These are phyloP conservation scores for Netelia inedita DNA, from an alignment of 2,888 invertebrate species.

Conservation along the genomic window DNA sequence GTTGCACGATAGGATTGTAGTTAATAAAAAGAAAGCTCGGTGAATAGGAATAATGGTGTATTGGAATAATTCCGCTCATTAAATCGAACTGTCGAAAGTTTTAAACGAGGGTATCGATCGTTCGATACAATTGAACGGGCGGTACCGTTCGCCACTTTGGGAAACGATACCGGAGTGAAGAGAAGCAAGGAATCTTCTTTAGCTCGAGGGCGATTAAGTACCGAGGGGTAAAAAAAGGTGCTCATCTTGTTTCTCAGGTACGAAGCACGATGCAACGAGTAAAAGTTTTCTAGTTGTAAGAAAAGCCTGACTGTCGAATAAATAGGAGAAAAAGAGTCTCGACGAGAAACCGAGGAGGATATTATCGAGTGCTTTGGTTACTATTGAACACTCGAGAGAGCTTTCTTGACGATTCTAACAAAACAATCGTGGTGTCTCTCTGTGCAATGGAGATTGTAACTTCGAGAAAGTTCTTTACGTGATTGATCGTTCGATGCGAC, in stretches of 20 bases:
- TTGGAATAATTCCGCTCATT: too few species aligned
- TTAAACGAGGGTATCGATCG: not conserved
- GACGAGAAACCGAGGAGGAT: constrained; percentile 40
- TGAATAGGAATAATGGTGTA: too few species aligned
- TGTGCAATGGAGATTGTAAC: constrained; percentile 38
- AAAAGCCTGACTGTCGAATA: constrained; percentile 33
- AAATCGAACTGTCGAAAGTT: constrained; percentile 10
- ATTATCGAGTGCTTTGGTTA: constrained; percentile 39
- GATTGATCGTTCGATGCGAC: constrained; percentile 35
- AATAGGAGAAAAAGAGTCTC: constrained; percentile 14
- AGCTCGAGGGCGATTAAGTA: constrained; percentile 52
- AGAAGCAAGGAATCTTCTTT: constrained; percentile 32
- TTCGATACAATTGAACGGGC: constrained; percentile 27
- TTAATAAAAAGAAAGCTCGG: too few species aligned
- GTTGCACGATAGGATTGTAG: too few species aligned
- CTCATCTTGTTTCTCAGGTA: constrained; percentile 37
- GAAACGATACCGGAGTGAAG: not conserved
- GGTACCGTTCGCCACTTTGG: constrained; percentile 17
- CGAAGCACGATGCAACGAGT: not conserved
- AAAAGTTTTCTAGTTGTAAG: constrained; percentile 55
- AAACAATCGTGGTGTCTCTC: not conserved
- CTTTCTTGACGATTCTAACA: constrained; percentile 35
- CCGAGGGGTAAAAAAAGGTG: constrained; percentile 15
- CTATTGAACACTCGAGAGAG: constrained; percentile 6
- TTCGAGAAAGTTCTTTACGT: constrained; percentile 13